These are phyloP conservation scores for Strix aluco DNA, from an alignment of 2,113 vertebrate genomes.

Conservation along the genomic window DNA sequence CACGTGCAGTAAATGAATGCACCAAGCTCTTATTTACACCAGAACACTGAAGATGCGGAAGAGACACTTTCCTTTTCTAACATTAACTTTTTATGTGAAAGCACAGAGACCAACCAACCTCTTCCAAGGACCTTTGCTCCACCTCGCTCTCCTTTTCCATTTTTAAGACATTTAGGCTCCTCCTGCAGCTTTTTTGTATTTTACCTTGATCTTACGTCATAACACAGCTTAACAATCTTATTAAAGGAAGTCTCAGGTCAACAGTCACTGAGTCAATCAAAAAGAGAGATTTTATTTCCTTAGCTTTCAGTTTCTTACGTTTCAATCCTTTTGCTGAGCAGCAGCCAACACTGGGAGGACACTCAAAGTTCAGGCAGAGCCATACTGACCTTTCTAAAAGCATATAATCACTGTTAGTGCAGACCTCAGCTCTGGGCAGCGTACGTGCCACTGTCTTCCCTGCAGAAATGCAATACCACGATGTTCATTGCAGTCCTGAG, in stretches of 20 bases:
- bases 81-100: slow-evolving; percentile 49
- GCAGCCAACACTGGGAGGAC: background rate
- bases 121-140: background rate
- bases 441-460: background rate
- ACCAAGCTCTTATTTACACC: slow-evolving; percentile 39
- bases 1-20: slow-evolving; percentile 68
- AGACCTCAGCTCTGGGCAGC: background rate
- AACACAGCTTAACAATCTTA: background rate
- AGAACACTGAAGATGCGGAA: slow-evolving; percentile 19
- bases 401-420: background rate
- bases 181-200: background rate
- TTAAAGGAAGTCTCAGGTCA: slow-evolving; percentile 24
- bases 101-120: slow-evolving; percentile 37
- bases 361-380: background rate
- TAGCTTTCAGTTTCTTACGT: background rate
- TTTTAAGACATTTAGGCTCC: background rate
- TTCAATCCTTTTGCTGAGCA: background rate
- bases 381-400: background rate
- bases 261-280: background rate
- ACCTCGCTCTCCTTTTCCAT: background rate
- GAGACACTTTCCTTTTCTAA: slow-evolving; percentile 63
- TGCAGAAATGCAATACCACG: background rate
- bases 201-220: slow-evolving; percentile 14
- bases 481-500: background rate
- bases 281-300: background rate